Base-by-base conservation (phyloP, 2,888 invertebrate species). In the Scelioninae gen. 1 region DNA sequence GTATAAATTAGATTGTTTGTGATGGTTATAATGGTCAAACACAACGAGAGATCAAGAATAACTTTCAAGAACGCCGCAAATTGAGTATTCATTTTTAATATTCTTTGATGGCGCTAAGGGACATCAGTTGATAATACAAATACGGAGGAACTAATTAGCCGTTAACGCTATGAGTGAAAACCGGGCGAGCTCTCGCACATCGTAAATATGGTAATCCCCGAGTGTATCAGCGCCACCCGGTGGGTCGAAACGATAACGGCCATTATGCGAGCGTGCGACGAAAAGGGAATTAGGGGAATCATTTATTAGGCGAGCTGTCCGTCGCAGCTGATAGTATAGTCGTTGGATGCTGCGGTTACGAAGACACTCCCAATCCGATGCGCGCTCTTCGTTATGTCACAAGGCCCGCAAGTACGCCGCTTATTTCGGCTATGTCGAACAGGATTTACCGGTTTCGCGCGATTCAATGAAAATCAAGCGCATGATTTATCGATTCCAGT, bases 241-340 rank as follows among this genome's bases (percentile, higher is more conserved):
- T 88, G 88, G 88, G 88, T 88, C 87, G 89, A 84, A 80, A 87
- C 87, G 90, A 90, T 90, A 91, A 90, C 88, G 90, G 88, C 88
- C 89, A 90, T 91, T 91, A 89, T 88, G 88, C 88, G 88, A 90
- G 89, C 88, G 87, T 87, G 87, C 88, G 88, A 90, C 89, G 90
- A 90, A 90, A 89, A 90, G 89, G 88, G 90, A 91, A 91, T 91
- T 90, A 91, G 91, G 88, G 89, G 89, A 90, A 90, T 91, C 91
- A 89, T 92, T 91, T 91, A 90, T 92, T 90, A 92, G 89, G 86
- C 88, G 87, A 89, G 88, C 90, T 91, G 91, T 91, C 91, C 88
- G 89, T 89, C 88, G 89, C 91, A 92, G 91, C 90, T 91, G 90
- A 91, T 90, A 86, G 84, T 84, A 88, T 86, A 88, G 88, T 88